These are phyloP conservation scores for Epinotia bilunana DNA, from an alignment of 2,888 invertebrate species.

Conservation along the genomic window DNA sequence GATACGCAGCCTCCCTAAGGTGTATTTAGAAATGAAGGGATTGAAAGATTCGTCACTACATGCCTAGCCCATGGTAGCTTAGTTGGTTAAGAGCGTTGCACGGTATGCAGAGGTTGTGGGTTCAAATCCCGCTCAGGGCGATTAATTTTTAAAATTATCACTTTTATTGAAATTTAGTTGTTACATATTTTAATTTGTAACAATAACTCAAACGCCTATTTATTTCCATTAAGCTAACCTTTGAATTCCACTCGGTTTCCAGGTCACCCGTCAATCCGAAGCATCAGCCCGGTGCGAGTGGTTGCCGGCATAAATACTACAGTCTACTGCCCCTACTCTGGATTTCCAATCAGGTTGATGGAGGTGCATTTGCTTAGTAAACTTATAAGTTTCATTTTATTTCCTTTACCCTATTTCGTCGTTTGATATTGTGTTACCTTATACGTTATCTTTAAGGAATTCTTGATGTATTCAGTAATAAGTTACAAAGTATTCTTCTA, in stretches of 20 bases:
- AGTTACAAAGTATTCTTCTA: neutral
- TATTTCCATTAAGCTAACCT: neutral
- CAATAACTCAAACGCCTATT: too few relatives aligned
- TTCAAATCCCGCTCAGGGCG: too few relatives aligned
- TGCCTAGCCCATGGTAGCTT: too few relatives aligned
- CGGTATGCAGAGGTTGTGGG: too few relatives aligned
- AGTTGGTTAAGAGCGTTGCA: too few relatives aligned
- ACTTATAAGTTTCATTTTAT: conserved; percentile 79
- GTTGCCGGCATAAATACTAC: conserved; percentile 91
- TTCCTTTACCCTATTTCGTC: conserved; percentile 51
- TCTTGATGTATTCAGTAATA: neutral
- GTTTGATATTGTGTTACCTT: conserved; percentile 28
- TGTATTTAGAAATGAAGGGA: too few relatives aligned
- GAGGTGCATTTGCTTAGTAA: conserved; percentile 84
- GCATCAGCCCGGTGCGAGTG: conserved; percentile 89
- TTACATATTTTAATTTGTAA: too few relatives aligned
- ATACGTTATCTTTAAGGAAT: conserved; percentile 12
- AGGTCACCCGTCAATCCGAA: conserved; percentile 90
- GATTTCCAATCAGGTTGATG: conserved; percentile 91
- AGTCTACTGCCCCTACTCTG: conserved; percentile 93
- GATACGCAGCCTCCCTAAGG: too few relatives aligned
- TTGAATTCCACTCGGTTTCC: conserved; percentile 45
- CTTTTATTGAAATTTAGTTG: too few relatives aligned
- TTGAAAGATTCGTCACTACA: too few relatives aligned
- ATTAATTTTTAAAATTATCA: too few relatives aligned